phyloP scores from a whole-genome alignment of 1,140 invertebrate genomes.

The Lanistes nyassanus region DNA sequence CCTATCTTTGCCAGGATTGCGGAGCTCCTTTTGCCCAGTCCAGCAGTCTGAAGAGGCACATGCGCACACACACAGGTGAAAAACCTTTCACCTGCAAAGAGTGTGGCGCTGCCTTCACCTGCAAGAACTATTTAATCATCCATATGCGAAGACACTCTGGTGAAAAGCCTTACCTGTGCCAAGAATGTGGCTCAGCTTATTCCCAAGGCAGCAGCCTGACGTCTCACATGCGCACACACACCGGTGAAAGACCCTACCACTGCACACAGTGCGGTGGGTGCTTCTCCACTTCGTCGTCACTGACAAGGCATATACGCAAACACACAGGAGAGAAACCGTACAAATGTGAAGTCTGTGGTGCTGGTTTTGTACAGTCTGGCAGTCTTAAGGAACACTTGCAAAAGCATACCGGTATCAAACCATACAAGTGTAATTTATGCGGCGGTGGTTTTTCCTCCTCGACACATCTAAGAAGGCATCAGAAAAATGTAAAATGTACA shows the following conservation, averaged over 20 bases:
- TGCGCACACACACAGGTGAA: constrained; percentile 26
- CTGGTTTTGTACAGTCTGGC: constrained; percentile 73
- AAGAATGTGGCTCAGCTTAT: neutral
- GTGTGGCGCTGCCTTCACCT: constrained; percentile 74
- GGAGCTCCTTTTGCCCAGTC: neutral
- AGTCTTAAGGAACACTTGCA: neutral
- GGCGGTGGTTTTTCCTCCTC: neutral
- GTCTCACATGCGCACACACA: constrained; percentile 29
- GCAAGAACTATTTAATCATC: constrained; percentile 82
- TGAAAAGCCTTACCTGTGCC: too few relatives aligned
- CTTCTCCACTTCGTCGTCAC: constrained; percentile 25
- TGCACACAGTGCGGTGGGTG: constrained; percentile 27
- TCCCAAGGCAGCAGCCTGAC: neutral
- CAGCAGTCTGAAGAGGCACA: too few relatives aligned
- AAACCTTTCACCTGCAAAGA: constrained; percentile 68
- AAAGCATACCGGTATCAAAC: neutral
- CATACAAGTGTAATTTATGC: neutral
- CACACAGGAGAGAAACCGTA: constrained; percentile 71
- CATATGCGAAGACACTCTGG: constrained; percentile 86
- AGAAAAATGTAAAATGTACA: neutral
- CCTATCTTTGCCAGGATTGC: neutral
- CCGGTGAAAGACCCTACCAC: constrained; percentile 31
- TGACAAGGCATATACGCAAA: constrained; percentile 25
- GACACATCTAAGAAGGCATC: neutral
- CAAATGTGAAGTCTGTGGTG: constrained; percentile 82